phyloP scores from a whole-genome alignment of 2,113 vertebrate species.

The Marmota monax region DNA sequence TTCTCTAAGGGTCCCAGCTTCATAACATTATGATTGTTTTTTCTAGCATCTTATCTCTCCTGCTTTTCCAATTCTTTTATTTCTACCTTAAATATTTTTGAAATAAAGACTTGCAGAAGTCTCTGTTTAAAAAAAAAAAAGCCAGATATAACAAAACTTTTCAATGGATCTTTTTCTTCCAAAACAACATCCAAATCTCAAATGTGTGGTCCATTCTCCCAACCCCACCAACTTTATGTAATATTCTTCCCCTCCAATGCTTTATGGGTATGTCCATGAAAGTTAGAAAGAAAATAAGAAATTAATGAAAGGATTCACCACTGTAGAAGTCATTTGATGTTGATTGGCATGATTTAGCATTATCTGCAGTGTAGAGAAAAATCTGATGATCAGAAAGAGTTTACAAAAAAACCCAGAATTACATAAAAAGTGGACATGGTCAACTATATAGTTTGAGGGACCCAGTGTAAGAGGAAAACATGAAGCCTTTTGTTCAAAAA shows the following conservation, averaged over 20 bases:
- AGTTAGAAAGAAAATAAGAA: too few relatives aligned
- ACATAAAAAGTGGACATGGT: neutral
- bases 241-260: too few relatives aligned
- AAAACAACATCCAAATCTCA: too few relatives aligned
- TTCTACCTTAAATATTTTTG: neutral
- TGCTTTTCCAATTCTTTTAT: slow-evolving; percentile 1
- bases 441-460: neutral
- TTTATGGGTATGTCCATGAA: too few relatives aligned
- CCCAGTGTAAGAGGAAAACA: neutral
- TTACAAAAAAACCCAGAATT: neutral
- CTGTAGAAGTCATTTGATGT: neutral
- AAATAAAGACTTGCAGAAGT: too few relatives aligned
- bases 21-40: neutral
- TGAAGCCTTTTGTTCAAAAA: neutral
- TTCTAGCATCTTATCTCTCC: neutral
- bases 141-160: too few relatives aligned
- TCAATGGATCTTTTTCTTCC: too few relatives aligned
- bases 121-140: too few relatives aligned
- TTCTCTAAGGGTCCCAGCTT: too few relatives aligned
- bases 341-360: neutral
- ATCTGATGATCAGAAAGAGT: neutral
- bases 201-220: too few relatives aligned
- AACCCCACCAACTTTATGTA: too few relatives aligned
- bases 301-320: too few relatives aligned
- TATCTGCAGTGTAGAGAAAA: neutral